These are phyloP conservation scores for Cherax quadricarinatus DNA, from an alignment of 1,140 invertebrate species.

Conservation along the genomic window DNA sequence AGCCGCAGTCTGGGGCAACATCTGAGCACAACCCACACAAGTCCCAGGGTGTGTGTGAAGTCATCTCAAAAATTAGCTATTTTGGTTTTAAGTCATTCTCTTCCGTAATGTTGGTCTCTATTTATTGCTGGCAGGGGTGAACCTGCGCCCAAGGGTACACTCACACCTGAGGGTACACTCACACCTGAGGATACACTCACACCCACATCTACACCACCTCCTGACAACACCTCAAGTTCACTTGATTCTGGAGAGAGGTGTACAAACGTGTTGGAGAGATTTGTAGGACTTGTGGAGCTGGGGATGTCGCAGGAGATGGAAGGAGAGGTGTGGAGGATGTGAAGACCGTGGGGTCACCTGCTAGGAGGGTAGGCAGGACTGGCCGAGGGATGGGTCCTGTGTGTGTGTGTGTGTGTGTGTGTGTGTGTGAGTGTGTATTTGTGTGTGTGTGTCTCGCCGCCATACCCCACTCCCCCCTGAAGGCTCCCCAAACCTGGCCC, in stretches of 20 bases:
- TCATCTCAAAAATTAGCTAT: neutral
- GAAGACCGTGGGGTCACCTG: neutral
- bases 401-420: neutral
- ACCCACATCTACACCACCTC: too few relatives aligned
- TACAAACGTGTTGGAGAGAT: neutral
- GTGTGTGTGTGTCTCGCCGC: conserved; percentile 1
- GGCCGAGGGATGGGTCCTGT: neutral
- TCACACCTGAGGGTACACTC: neutral
- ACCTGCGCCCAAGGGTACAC: neutral
- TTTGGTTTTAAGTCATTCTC: neutral
- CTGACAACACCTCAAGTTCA: too few relatives aligned
- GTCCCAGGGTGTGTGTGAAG: neutral
- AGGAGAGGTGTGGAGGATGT: neutral
- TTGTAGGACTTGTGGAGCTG: neutral
- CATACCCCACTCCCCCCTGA: neutral
- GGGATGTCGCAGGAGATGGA: neutral
- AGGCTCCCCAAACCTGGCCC: neutral
- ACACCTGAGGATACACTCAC: neutral
- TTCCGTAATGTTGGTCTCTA: neutral
- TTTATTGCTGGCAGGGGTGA: neutral
- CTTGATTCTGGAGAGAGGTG: too few relatives aligned
- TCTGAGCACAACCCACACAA: neutral
- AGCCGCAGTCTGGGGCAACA: neutral
- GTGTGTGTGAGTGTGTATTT: neutral
- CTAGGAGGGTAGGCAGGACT: neutral